A percentile compares a stretch with the other conserved stretches of the same genome.
phyloP scores from a whole-genome alignment of 2,797 vertebrate genomes.

The Lacerta viridis region DNA sequence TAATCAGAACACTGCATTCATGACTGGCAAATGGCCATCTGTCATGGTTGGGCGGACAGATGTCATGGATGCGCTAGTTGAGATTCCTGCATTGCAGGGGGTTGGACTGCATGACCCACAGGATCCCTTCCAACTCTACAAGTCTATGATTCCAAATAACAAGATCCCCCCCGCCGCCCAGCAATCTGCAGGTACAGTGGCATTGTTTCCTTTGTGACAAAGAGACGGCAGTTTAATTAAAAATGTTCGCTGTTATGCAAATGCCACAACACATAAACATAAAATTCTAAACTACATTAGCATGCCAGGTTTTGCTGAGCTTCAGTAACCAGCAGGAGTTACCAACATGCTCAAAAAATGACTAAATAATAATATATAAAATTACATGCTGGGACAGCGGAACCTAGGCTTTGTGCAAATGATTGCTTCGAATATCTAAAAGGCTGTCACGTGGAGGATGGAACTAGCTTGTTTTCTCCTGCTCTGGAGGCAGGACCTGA shows the following conservation, averaged over 20 bases:
- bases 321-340: slow-evolving; percentile 30
- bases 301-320: slow-evolving; percentile 48
- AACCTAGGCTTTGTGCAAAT: not conserved
- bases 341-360: not conserved
- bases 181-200: slow-evolving; percentile 61
- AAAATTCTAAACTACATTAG: slow-evolving; percentile 35
- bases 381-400: not conserved
- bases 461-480: too few species aligned
- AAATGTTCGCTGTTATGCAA: slow-evolving; percentile 39
- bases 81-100: too few species aligned
- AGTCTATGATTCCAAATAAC: too few species aligned
- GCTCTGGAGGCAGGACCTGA: too few species aligned
- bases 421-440: not conserved
- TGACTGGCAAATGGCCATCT: slow-evolving; percentile 53
- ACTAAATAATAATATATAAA: not conserved
- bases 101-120: too few species aligned
- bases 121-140: too few species aligned
- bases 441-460: too few species aligned
- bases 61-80: too few species aligned
- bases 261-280: slow-evolving; percentile 9
- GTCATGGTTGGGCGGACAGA: too few species aligned
- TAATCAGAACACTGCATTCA: slow-evolving; percentile 63
- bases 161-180: slow-evolving; percentile 19
- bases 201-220: slow-evolving; percentile 68
- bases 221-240: slow-evolving; percentile 42